Percentiles rank a stretch among this genome's conserved stretches.
Conservation (phyloP, 2,888 invertebrate genomes). For the Diarsia rubi region DNA sequence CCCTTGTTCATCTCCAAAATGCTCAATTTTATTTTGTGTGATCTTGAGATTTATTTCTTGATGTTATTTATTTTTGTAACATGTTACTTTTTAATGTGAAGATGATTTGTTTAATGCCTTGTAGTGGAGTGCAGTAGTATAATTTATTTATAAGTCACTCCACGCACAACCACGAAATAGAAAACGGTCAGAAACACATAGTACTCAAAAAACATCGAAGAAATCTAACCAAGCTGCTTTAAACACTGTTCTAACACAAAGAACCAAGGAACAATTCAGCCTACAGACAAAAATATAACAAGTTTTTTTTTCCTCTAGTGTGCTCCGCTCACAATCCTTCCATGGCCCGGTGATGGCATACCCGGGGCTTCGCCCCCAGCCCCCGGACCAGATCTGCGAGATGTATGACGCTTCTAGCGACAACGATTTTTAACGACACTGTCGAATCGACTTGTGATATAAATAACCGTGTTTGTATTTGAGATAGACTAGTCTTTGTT, state of each 20-base stretch:
- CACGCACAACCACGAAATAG: not conserved
- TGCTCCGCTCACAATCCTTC: slow-evolving; percentile 92
- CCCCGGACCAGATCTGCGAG: slow-evolving; percentile 82
- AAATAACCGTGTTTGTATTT: slow-evolving; percentile 56
- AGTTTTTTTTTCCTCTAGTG: slow-evolving; percentile 81
- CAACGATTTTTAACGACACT: slow-evolving; percentile 86
- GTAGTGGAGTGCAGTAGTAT: slow-evolving; percentile 33
- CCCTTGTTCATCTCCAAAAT: slow-evolving; percentile 14
- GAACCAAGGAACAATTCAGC: not conserved
- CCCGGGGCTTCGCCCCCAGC: slow-evolving; percentile 78
- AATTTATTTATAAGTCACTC: slow-evolving; percentile 29
- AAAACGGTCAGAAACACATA: not conserved
- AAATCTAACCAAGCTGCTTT: slow-evolving; percentile 16
- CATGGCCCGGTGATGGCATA: slow-evolving; percentile 89
- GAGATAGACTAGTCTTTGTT: slow-evolving; percentile 53
- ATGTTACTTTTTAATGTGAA: slow-evolving; percentile 16
- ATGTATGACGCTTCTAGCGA: slow-evolving; percentile 89
- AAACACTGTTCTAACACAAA: slow-evolving; percentile 37
- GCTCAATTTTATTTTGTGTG: not conserved
- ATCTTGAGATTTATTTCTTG: not conserved
- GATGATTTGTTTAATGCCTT: slow-evolving; percentile 2
- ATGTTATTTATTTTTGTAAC: slow-evolving; percentile 2
- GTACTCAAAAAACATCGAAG: not conserved
- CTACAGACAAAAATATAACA: slow-evolving; percentile 6
- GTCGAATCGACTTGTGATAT: slow-evolving; percentile 64